These are phyloP conservation scores for Eupithecia inturbata DNA, from an alignment of 2,888 invertebrate species.

Conservation along the genomic window DNA sequence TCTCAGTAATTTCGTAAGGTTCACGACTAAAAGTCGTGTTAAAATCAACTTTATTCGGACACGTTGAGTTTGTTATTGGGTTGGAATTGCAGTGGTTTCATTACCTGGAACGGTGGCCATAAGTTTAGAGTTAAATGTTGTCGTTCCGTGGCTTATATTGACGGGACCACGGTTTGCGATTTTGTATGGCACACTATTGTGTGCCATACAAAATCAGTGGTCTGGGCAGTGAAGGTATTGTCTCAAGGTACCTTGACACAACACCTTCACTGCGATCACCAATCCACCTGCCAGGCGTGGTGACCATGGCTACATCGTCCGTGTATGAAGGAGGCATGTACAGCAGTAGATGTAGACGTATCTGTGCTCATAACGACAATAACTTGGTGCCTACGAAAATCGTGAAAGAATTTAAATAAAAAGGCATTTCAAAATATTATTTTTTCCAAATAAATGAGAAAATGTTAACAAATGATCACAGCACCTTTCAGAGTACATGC, in stretches of 20 bases:
- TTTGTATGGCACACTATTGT: not conserved
- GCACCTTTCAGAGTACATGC: no score
- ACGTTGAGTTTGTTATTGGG: slow-evolving; percentile 45
- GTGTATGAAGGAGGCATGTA: not conserved
- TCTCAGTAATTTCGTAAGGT: slow-evolving; percentile 34
- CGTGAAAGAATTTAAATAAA: no score
- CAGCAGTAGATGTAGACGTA: no score
- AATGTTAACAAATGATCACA: no score
- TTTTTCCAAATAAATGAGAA: no score
- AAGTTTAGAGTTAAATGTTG: slow-evolving; percentile 65
- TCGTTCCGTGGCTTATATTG: slow-evolving; percentile 54
- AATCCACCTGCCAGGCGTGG: not conserved
- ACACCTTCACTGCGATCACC: not conserved
- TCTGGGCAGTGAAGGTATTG: no score
- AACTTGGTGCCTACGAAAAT: no score
- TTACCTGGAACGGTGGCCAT: slow-evolving; percentile 64
- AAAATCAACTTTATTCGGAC: slow-evolving; percentile 41
- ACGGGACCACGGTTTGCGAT: not conserved
- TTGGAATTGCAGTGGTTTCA: slow-evolving; percentile 49
- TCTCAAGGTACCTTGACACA: no score
- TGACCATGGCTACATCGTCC: not conserved
- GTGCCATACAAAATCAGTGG: no score
- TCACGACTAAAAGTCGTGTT: slow-evolving; percentile 25
- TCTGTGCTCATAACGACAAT: no score
- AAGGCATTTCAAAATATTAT: no score